These are phyloP conservation scores for Hylia prasina DNA, from an alignment of 2,113 vertebrate genomes.

Conservation along the genomic window DNA sequence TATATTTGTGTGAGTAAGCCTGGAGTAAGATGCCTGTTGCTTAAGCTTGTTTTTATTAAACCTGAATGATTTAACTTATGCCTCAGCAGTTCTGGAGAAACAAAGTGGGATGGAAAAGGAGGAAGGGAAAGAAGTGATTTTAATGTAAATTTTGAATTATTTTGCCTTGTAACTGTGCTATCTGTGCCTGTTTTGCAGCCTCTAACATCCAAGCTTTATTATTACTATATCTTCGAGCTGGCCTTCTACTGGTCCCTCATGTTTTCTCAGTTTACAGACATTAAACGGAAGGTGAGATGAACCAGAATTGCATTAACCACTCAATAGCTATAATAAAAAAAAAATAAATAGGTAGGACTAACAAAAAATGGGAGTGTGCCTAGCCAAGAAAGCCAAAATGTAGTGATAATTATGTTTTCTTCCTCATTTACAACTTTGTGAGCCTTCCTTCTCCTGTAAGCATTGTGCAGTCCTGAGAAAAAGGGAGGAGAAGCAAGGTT, in stretches of 20 bases:
- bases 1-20: neutral
- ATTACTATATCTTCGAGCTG: constrained; percentile 89
- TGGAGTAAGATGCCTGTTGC: neutral
- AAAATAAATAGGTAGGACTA: neutral
- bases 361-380: neutral
- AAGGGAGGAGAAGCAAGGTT: neutral
- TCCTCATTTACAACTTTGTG: neutral
- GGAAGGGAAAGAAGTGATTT: neutral
- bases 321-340: neutral
- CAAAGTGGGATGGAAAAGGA: neutral
- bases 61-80: neutral
- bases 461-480: neutral
- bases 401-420: neutral
- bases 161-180: constrained; percentile 11
- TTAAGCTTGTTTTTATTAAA: neutral
- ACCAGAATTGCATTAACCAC: neutral
- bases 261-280: constrained; percentile 98
- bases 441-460: neutral
- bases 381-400: neutral
- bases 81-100: neutral
- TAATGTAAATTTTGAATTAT: neutral
- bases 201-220: constrained; percentile 84
- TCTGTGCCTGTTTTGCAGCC: constrained; percentile 73
- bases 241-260: constrained; percentile 97
- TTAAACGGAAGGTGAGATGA: constrained; percentile 92